phyloP scores from a whole-genome alignment of 37 sponge, comb jelly and placozoan genomes.

The Halisarca cf. caerulea region DNA sequence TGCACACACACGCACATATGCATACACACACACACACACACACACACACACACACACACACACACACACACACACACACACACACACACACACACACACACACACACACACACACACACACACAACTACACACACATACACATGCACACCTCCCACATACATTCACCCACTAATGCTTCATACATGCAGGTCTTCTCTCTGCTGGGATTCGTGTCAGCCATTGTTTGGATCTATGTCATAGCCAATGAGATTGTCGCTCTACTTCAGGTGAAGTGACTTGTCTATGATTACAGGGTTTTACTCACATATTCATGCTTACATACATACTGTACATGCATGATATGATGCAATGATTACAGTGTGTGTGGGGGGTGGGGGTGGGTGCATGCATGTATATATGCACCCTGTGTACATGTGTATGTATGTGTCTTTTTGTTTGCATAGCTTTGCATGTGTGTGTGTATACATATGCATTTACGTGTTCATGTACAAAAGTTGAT shows the following conservation, averaged over 20 bases:
- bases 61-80: constrained; percentile 9
- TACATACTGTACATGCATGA: no score
- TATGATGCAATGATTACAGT: no score
- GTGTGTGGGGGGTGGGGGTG: no score
- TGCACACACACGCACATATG: background rate
- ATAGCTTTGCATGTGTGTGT: no score
- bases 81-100: constrained; percentile 8
- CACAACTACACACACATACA: background rate
- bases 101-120: no score
- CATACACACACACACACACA: constrained; percentile 4
- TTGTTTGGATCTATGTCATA: constrained; percentile 95
- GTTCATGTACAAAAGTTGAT: background rate
- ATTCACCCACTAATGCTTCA: no score
- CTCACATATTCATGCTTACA: no score
- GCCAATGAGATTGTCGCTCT: constrained; percentile 95
- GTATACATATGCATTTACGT: background rate
- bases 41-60: no score
- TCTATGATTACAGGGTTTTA: background rate
- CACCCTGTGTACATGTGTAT: constrained; percentile 2
- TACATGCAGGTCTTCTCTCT: constrained; percentile 78
- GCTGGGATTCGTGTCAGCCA: constrained; percentile 84
- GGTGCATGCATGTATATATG: background rate
- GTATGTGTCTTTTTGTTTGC: no score
- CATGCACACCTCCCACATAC: constrained; percentile 7
- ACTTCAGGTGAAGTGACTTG: constrained; percentile 77